A percentile compares a stretch with the other conserved stretches of the same genome.
Conservation (phyloP, 2,797 vertebrate species). For the Adelosebastes latens region DNA sequence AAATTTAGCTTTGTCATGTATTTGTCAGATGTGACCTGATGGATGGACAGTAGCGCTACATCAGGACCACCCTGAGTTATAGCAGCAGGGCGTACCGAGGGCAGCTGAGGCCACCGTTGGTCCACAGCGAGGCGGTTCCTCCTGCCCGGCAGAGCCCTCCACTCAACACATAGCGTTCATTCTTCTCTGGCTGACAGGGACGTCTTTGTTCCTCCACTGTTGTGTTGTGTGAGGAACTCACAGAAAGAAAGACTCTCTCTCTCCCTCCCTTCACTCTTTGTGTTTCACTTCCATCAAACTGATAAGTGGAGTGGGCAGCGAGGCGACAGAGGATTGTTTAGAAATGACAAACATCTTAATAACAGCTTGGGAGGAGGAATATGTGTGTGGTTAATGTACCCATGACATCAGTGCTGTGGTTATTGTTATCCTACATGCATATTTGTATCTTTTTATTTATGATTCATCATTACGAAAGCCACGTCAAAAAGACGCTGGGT, state of each 20-base stretch:
- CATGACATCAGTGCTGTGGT: conserved; percentile 21
- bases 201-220: conserved; percentile 64
- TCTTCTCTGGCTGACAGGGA: conserved; percentile 58
- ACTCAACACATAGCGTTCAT: conserved; percentile 58
- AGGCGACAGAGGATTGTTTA: conserved; percentile 21
- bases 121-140: conserved; percentile 44
- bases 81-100: neutral
- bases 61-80: neutral
- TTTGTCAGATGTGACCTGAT: too few relatives aligned
- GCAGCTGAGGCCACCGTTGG: conserved; percentile 50
- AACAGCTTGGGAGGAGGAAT: conserved; percentile 32
- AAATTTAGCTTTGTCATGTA: neutral
- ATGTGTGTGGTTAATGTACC: conserved; percentile 4
- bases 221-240: conserved; percentile 35
- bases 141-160: neutral
- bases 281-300: conserved; percentile 37
- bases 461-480: conserved; percentile 11
- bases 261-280: conserved; percentile 15
- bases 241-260: neutral
- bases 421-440: neutral
- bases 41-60: neutral
- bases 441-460: neutral
- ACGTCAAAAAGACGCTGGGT: neutral
- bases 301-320: conserved; percentile 52
- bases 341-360: conserved; percentile 71